Base-by-base conservation (phyloP, 2,888 invertebrate species). In the Parnassius smintheus region DNA sequence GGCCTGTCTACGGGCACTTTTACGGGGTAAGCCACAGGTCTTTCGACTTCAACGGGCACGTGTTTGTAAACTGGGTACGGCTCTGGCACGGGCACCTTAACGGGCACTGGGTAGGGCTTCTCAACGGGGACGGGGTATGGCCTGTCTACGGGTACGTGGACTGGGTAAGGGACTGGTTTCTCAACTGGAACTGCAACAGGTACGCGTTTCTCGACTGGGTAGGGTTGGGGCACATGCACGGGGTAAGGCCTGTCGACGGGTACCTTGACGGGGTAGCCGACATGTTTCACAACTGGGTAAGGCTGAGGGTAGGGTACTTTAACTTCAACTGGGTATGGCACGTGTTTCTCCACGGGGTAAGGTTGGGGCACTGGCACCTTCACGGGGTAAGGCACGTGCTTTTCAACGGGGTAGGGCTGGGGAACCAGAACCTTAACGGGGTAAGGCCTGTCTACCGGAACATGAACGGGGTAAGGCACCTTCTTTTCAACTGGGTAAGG, bases 401-500 rank as follows among this genome's bases (percentile, higher is more conserved):
- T 96, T 84, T 95, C 95, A 18, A 96, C 96, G 68, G 96, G 96
- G 88, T 96, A 96, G 71, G 96, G 96, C 75, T 95, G 95, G 65
- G 96, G 95, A 62, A 96, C 96, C 62, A 93, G 90, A 61, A 96
- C 96, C 88, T 96, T 96, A 74, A 96, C 96, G 77, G 96, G 95
- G 83, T 94, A 94, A 65, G 96, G 96, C 82, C 95, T 94, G 83
- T 95, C 95, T 70, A 96, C 95, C 74, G 94, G 95, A 61, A 95
- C 95, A 73, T 93, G 93, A 61, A 93, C 93, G 70, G 95, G 95
- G 75, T 94, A 94, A 67, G 94, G 95, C 59, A 96, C 94, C 78
- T 93, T 94, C 91, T 95, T 96, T 85, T 96, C 96, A 50, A 96
- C 96, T 51, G 96, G 96, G 86, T 96, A 96, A 68, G 95, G 95